Percentiles rank a stretch among this genome's conserved stretches.
Conservation (phyloP, 2,888 invertebrate genomes). For the Teinopalpus imperialis region DNA sequence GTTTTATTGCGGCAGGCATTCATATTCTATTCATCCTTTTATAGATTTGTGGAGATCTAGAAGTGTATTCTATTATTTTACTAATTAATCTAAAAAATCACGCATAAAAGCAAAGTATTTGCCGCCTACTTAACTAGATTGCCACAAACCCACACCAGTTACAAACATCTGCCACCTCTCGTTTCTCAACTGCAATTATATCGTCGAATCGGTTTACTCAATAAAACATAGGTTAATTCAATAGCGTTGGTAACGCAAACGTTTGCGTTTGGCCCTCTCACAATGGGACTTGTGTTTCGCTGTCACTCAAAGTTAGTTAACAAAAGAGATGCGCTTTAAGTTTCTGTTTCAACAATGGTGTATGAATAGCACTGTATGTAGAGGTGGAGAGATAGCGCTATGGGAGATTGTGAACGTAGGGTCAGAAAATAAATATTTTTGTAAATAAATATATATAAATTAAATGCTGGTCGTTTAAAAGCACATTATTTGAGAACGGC, state of each 20-base stretch:
- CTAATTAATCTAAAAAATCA: no score
- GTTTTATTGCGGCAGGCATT: no score
- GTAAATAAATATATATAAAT: background rate
- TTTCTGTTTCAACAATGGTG: slow-evolving; percentile 53
- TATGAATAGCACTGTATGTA: slow-evolving; percentile 42
- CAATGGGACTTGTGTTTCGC: slow-evolving; percentile 53
- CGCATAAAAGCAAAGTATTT: no score
- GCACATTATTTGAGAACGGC: no score
- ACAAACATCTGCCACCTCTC: slow-evolving; percentile 30
- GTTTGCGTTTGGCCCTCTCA: slow-evolving; percentile 34
- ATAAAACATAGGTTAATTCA: slow-evolving; percentile 25
- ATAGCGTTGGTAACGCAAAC: slow-evolving; percentile 26
- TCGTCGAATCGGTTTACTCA: slow-evolving; percentile 28
- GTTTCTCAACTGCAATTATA: slow-evolving; percentile 23
- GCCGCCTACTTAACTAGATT: no score
- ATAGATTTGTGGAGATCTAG: no score
- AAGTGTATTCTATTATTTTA: no score
- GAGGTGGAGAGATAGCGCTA: slow-evolving; percentile 55
- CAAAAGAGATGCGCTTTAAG: slow-evolving; percentile 58
- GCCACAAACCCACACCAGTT: no score
- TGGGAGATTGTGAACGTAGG: slow-evolving; percentile 52
- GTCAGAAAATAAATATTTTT: slow-evolving; percentile 40
- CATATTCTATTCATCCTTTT: no score
- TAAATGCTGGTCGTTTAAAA: no score
- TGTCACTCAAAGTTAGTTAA: slow-evolving; percentile 60